phyloP scores from a whole-genome alignment of 2,888 invertebrate species.

The Hypselothyrea guttata region DNA sequence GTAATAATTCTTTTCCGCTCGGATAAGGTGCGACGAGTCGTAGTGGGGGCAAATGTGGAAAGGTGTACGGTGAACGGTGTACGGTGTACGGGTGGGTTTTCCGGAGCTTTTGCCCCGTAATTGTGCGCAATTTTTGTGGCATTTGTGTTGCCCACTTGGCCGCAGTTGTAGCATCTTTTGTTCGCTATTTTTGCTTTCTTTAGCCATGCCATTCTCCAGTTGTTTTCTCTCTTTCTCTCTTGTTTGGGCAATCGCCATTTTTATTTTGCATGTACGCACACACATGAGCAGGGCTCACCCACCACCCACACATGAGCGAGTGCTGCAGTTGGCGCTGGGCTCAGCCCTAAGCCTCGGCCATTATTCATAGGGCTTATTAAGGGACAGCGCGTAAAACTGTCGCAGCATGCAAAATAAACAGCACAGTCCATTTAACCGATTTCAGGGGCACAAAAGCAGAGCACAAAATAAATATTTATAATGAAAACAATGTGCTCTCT shows the following conservation, averaged over 20 bases:
- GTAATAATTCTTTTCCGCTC: constrained; percentile 80
- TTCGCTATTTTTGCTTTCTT: constrained; percentile 36
- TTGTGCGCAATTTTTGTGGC: constrained; percentile 66
- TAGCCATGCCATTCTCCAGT: constrained; percentile 22
- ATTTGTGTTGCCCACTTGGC: constrained; percentile 37
- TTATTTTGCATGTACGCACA: constrained; percentile 27
- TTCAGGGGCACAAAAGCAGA: constrained; percentile 46
- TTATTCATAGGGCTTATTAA: constrained; percentile 69
- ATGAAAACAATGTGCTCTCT: constrained; percentile 63
- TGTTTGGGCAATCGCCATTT: constrained; percentile 44
- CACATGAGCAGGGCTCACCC: constrained; percentile 22
- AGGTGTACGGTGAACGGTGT: background rate
- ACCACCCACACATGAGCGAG: constrained; percentile 27
- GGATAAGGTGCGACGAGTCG: constrained; percentile 58
- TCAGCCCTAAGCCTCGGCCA: constrained; percentile 42
- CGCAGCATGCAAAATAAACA: constrained; percentile 51
- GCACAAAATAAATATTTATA: constrained; percentile 71
- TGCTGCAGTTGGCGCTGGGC: constrained; percentile 6
- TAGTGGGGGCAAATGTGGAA: background rate
- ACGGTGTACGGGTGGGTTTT: constrained; percentile 4
- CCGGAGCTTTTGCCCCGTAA: constrained; percentile 46
- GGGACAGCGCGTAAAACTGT: constrained; percentile 59
- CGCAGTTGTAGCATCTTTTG: constrained; percentile 48
- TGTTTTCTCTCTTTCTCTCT: constrained; percentile 24
- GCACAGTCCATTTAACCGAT: constrained; percentile 77